Conservation (phyloP, 1,140 invertebrate species). For the Zaprionus capensis region DNA sequence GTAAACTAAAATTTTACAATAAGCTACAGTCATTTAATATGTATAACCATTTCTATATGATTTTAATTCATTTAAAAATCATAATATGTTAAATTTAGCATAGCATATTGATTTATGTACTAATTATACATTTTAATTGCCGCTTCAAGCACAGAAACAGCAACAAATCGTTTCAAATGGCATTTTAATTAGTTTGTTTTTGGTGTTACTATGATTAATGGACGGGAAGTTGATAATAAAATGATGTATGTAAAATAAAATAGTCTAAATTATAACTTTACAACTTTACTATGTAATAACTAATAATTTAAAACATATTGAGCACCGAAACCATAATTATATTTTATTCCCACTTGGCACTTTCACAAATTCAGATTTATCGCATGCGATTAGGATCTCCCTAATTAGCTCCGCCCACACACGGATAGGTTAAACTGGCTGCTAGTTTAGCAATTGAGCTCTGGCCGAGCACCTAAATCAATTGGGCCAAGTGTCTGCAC, state of each 20-base stretch:
- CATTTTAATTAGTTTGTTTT: conserved; percentile 32
- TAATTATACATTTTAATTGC: conserved; percentile 23
- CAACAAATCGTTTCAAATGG: conserved; percentile 17
- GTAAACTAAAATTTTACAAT: neutral
- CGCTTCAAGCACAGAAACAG: conserved; percentile 8
- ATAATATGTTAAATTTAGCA: conserved; percentile 4
- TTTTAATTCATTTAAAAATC: neutral
- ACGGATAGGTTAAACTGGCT: conserved; percentile 4
- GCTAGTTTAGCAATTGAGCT: conserved; percentile 33
- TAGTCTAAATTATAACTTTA: neutral
- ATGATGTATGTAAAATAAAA: neutral
- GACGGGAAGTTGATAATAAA: neutral
- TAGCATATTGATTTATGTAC: conserved; percentile 28
- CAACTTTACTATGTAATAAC: neutral
- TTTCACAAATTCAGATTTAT: neutral
- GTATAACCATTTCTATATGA: neutral
- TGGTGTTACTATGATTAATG: conserved; percentile 38
- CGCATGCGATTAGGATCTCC: neutral
- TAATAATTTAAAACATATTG: neutral
- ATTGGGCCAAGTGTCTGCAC: conserved; percentile 49
- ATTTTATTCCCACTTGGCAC: neutral
- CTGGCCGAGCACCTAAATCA: conserved; percentile 36
- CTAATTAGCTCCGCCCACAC: conserved; percentile 15
- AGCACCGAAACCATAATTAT: neutral
- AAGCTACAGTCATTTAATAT: neutral